Evolutionary conservation across 2,888 invertebrate genomes (phyloP), one percentile per base, ranked within the genome.

Genomic region (Ypsolopha scabrella): DNA sequence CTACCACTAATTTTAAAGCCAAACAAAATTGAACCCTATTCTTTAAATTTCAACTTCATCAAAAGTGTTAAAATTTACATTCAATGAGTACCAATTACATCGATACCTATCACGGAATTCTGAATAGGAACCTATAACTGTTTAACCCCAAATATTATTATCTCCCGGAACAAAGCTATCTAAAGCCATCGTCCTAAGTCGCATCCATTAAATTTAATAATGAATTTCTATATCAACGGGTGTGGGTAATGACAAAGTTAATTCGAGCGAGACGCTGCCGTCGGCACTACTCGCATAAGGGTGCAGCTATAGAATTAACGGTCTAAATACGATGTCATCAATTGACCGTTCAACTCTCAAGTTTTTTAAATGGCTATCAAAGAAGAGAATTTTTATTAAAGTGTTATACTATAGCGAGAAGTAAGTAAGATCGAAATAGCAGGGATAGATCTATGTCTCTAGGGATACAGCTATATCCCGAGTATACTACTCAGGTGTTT

Each of bases 191-290:
- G 48, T 24, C 51, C 41, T 51, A 48, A 53, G 51, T 53, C 51
- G 51, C 49, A n/a, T 41, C 59, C 59, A 62, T 64, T 63, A 64
- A 64, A 64, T 64, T 64, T 61, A 65, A 64, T 64, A 61, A 64
- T 60, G 62, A 65, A 62, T 63, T 61, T 60, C 57, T 61, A 61
- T 60, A 60, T 58, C 60, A 59, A 56, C 59, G 60, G 60, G 51
- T 56, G 54, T 52, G 56, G 57, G 54, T 60, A 61, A 61, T 61
- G 59, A 57, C 59, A 57, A 60, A 62, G 59, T 62, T 59, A 58
- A 60, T 58, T 60, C 55, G 53, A 55, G 57, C 45, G 57, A 50
- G 56, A 52, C 52, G 48, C 57, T 49, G 49, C 35, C 34, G 36
- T 45, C 48, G 44, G 43, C 41, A 48, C 48, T 52, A 48, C 48